These are phyloP conservation scores for Chelon labrosus DNA, from an alignment of 2,797 vertebrate genomes.

Conservation along the genomic window DNA sequence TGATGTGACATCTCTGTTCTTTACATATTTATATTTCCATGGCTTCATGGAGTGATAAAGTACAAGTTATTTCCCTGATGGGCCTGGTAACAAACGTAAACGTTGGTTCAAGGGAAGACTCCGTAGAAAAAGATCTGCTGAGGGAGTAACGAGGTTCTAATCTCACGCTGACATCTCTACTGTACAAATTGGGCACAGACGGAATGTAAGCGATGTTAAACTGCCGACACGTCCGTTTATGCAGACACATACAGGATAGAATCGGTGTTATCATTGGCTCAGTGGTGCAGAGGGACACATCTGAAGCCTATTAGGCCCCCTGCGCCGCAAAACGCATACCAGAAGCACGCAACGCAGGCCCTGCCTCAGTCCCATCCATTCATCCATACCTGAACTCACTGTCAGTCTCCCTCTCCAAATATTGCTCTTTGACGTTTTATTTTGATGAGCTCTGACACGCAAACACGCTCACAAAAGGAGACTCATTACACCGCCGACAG, in stretches of 20 bases:
- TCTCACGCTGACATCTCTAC: slow-evolving; percentile 59
- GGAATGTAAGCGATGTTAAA: slow-evolving; percentile 46
- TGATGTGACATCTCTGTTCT: background rate
- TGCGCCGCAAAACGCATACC: slow-evolving; percentile 42
- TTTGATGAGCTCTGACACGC: slow-evolving; percentile 56
- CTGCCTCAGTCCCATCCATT: slow-evolving; percentile 28
- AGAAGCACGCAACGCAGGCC: slow-evolving; percentile 24
- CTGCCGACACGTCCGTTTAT: slow-evolving; percentile 19
- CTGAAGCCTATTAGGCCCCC: slow-evolving; percentile 74
- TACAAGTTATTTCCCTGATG: slow-evolving; percentile 13
- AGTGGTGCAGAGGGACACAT: slow-evolving; percentile 59
- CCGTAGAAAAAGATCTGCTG: background rate
- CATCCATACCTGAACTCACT: slow-evolving; percentile 33
- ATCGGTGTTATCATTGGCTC: slow-evolving; percentile 62
- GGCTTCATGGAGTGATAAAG: too few species aligned
- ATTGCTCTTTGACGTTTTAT: slow-evolving; percentile 49
- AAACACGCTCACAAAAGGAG: slow-evolving; percentile 25
- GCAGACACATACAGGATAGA: slow-evolving; percentile 15
- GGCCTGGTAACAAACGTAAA: slow-evolving; percentile 11
- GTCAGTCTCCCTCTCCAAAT: slow-evolving; percentile 38
- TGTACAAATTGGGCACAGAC: slow-evolving; percentile 71
- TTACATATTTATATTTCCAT: too few species aligned
- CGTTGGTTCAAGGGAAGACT: background rate
- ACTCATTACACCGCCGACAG: slow-evolving; percentile 59
- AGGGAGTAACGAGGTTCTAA: slow-evolving; percentile 16